Base-by-base conservation (phyloP, 2,113 vertebrate genomes). In the Seriola quinqueradiata region DNA sequence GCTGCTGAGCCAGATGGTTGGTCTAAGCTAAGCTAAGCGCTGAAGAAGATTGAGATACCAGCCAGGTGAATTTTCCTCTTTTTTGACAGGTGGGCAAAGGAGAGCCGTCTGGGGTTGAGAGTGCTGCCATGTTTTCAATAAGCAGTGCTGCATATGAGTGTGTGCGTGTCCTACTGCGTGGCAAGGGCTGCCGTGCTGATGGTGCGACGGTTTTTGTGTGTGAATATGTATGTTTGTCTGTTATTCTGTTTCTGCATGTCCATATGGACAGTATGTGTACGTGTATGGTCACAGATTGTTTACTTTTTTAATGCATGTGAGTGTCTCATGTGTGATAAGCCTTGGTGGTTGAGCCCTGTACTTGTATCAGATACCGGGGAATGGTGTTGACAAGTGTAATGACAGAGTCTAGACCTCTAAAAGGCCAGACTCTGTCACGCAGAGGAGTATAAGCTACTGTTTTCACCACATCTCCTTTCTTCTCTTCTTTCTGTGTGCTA, bases 341-440 rank as follows among this genome's bases (percentile, higher is more conserved):
- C 77, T 19, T 16, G 40, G 77, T 83, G 95, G 93, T 93, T 94
- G 91, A 92, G 92, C 95, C 95, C 94, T 59, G 94, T 94, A 94
- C 94, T 93, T 95, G 94, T 95, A 96, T 97, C 96, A 96, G 90
- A 97, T 96, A 95, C 94, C 94, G 75, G 76, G 95, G 95, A 28
- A 95, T 93, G 95, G 94, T 85, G 92, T 90, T 97, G 96, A 96
- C 96, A 97, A 95, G 95, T 95, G 93, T 96, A 97, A 97, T 97
- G 96, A 97, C 95, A 85, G 95, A 96, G 95, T 96, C 95, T 92
- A 93, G 70, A 55, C 28, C 94, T 92, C 93, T 96, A 95, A 97
- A 96, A 96, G 96, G 94, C 87, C 94, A 91, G 80, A 88, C 90
- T 92, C 91, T 96, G 95, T 96, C 96, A 94, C 93, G 83, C 92